Conservation (phyloP, 2,888 invertebrate species). For the Zootermopsis nevadensis region DNA sequence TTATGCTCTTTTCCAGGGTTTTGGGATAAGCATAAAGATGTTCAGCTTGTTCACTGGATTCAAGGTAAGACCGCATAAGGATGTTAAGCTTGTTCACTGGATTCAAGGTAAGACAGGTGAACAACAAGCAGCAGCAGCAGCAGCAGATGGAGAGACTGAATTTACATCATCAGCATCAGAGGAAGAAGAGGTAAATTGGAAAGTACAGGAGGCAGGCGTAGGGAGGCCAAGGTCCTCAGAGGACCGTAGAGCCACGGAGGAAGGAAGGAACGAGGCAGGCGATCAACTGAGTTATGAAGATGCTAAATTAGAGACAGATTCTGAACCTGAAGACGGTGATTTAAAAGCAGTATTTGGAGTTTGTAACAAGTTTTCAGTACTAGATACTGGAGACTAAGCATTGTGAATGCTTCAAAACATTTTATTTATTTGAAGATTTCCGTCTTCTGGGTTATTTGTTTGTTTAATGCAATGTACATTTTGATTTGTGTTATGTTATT, state of each 20-base stretch:
- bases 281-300: slow-evolving; percentile 54
- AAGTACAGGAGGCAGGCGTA: slow-evolving; percentile 51
- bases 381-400: neutral
- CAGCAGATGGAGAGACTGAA: slow-evolving; percentile 47
- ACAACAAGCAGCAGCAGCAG: slow-evolving; percentile 45
- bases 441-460: too few relatives aligned
- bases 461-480: too few relatives aligned
- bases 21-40: slow-evolving; percentile 72
- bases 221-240: too few relatives aligned
- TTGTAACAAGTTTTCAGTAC: slow-evolving; percentile 53
- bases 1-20: slow-evolving; percentile 64
- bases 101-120: slow-evolving; percentile 70
- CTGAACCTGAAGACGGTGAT: slow-evolving; percentile 57
- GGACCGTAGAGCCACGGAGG: too few relatives aligned
- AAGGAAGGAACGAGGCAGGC: slow-evolving; percentile 50
- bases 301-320: slow-evolving; percentile 55
- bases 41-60: slow-evolving; percentile 75
- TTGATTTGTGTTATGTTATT: too few relatives aligned
- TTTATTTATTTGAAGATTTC: too few relatives aligned
- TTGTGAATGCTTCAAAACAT: too few relatives aligned
- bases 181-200: slow-evolving; percentile 40
- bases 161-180: slow-evolving; percentile 53
- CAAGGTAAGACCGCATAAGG: slow-evolving; percentile 73
- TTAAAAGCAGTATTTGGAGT: slow-evolving; percentile 55
- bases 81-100: slow-evolving; percentile 73